phyloP scores from a whole-genome alignment of 1,140 invertebrate genomes.

The Sesamia nonagrioides region DNA sequence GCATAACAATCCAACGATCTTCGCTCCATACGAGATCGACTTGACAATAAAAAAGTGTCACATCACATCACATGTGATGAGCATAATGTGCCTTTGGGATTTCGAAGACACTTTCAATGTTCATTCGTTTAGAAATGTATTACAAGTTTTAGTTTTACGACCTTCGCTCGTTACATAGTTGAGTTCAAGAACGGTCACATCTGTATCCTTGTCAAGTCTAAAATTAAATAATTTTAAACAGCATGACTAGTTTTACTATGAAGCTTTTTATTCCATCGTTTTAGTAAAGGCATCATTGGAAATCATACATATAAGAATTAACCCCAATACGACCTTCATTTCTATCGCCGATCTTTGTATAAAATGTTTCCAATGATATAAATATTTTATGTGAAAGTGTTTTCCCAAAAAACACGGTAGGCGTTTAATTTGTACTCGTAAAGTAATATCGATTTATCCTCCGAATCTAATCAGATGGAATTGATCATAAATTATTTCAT shows the following conservation, averaged over 20 bases:
- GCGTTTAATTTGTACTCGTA: constrained; percentile 36
- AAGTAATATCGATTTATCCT: constrained; percentile 34
- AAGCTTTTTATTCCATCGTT: neutral
- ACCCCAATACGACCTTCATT: neutral
- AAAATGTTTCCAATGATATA: constrained; percentile 3
- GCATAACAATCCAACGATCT: constrained; percentile 21
- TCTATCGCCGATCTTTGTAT: neutral
- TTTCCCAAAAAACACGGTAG: constrained; percentile 17
- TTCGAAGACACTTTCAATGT: neutral
- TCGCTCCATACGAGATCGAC: neutral
- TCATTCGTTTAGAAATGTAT: neutral
- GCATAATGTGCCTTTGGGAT: neutral
- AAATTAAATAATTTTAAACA: neutral
- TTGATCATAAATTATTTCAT: constrained; percentile 43
- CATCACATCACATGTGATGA: neutral
- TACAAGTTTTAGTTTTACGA: constrained; percentile 7
- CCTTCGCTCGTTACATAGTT: neutral
- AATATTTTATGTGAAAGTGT: constrained; percentile 17
- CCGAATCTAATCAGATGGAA: constrained; percentile 43
- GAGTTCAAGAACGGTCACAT: constrained; percentile 22
- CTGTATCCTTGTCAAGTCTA: constrained; percentile 1
- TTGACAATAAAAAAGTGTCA: constrained; percentile 15
- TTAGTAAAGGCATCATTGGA: neutral
- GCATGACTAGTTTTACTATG: neutral
- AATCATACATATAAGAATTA: neutral